Evolutionary conservation across 1,140 invertebrate genomes (phyloP), one percentile per base, ranked within the genome.

Genomic region (Scylla paramamosain): DNA sequence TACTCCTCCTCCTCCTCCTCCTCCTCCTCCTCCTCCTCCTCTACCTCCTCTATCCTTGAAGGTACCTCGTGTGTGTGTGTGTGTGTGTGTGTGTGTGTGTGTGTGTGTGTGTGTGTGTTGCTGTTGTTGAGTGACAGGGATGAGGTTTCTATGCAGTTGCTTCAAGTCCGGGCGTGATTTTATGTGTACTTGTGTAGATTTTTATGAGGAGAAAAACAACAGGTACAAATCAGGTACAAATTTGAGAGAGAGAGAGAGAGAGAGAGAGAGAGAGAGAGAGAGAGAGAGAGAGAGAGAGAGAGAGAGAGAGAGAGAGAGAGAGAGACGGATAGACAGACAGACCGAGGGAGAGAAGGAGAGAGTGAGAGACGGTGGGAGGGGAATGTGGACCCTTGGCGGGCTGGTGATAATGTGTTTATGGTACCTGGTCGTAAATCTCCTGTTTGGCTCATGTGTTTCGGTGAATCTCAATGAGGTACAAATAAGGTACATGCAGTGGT

Each of bases 351-450:
- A 29, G 39, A 84, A 29, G 7, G 39, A 77, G 67, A 1, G 52
- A 91, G 31, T 20, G 59, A 87, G 92, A 93, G 82, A 87, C 45
- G 59, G 45, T 28, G 77, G 29, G 82, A 93, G 77, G 31, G 87
- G n/a, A 45, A 32, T 29, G 93, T 46, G 93, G 87, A 67, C 84
- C 84, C 46, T 77, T 31, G 52, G 46, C 84, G 31, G 29, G 29
- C 32, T 94, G 93, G 93, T 94, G 93, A 94, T 94, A 94, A 94
- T 94, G 45, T 94, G 93, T 94, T 94, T 94, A 94, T 94, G 93
- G 93, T 94, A 94, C 93, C 93, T 94, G 93, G 93, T 82, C 93
- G 89, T 94, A 94, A 94, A 94, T 94, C 93, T 94, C 87, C 67
- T 48, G 88, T 91, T 94, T 91, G 59, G 29, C 93, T 82, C 88